These are phyloP conservation scores for Timema cristinae DNA, from an alignment of 2,888 invertebrate species.

Conservation along the genomic window DNA sequence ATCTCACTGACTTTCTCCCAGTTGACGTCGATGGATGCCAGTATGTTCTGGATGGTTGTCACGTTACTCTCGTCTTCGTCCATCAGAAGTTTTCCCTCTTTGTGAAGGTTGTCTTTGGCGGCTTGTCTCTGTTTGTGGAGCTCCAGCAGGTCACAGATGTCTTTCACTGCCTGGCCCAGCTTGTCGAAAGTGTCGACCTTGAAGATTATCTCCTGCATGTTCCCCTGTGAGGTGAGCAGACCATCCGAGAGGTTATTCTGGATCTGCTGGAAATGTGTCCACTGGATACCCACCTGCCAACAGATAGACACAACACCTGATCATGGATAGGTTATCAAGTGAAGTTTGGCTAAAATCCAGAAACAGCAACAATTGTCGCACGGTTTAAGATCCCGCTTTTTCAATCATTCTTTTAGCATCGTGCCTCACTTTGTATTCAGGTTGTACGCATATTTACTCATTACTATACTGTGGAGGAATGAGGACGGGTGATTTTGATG, in stretches of 20 bases:
- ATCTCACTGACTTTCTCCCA: constrained; percentile 76
- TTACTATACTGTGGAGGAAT: too few species aligned
- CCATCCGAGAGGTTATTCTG: constrained; percentile 66
- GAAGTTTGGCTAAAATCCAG: too few species aligned
- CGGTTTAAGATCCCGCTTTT: too few species aligned
- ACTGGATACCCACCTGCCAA: constrained; percentile 54
- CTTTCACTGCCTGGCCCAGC: constrained; percentile 49
- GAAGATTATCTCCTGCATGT: constrained; percentile 54
- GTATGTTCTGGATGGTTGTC: constrained; percentile 72
- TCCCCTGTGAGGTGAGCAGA: constrained; percentile 56
- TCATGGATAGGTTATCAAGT: too few species aligned
- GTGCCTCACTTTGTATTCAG: too few species aligned
- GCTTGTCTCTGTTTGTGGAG: constrained; percentile 45
- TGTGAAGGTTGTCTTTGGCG: constrained; percentile 67
- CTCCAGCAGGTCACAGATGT: constrained; percentile 51
- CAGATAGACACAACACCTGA: background rate
- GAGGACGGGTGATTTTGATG: too few species aligned
- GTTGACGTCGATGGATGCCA: constrained; percentile 71
- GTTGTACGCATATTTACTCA: too few species aligned
- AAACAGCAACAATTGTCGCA: too few species aligned
- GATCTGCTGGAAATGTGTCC: constrained; percentile 71
- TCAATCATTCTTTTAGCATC: too few species aligned
- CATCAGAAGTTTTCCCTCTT: constrained; percentile 74
- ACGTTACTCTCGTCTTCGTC: constrained; percentile 77
- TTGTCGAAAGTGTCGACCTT: constrained; percentile 48